Percentiles rank a stretch among this genome's conserved stretches.
Evolutionary conservation across 2,888 invertebrate species (phyloP).

Genomic region (Junonia oenone): DNA sequence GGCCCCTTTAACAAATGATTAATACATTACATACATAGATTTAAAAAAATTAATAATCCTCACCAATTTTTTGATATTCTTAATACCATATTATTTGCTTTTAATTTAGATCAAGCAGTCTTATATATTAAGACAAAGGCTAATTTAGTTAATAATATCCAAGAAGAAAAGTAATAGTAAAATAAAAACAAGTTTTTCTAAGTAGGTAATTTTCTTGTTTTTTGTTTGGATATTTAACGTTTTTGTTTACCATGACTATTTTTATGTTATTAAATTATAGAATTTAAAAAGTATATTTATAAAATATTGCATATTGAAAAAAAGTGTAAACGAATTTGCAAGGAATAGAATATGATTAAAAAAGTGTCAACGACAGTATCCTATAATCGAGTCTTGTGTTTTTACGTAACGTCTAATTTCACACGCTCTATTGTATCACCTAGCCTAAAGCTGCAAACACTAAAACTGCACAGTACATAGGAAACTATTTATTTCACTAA

Average conservation of each 20-base stretch:
- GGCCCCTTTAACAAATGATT: background rate
- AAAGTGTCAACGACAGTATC: background rate
- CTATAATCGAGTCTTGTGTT: background rate
- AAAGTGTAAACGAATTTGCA: background rate
- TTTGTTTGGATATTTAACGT: background rate
- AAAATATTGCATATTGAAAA: too few species aligned
- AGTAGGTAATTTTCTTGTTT: background rate
- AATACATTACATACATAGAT: background rate
- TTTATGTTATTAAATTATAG: too few species aligned
- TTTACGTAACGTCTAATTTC: conserved; percentile 4
- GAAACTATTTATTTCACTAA: conserved; percentile 25
- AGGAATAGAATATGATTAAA: background rate
- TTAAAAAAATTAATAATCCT: too few species aligned
- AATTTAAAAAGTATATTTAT: too few species aligned
- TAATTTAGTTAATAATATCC: background rate
- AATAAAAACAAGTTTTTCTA: background rate
- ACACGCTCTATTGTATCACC: background rate
- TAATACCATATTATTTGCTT: background rate
- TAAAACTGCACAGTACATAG: conserved; percentile 26
- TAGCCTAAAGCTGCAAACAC: conserved; percentile 12
- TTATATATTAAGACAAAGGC: background rate
- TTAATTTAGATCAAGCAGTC: background rate
- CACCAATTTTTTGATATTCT: background rate
- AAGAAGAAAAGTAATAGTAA: background rate
- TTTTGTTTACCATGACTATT: background rate